Percentiles rank a stretch among this genome's conserved stretches.
Evolutionary conservation across 2,888 invertebrate genomes (phyloP).

Genomic region (Cephus spinipes): DNA sequence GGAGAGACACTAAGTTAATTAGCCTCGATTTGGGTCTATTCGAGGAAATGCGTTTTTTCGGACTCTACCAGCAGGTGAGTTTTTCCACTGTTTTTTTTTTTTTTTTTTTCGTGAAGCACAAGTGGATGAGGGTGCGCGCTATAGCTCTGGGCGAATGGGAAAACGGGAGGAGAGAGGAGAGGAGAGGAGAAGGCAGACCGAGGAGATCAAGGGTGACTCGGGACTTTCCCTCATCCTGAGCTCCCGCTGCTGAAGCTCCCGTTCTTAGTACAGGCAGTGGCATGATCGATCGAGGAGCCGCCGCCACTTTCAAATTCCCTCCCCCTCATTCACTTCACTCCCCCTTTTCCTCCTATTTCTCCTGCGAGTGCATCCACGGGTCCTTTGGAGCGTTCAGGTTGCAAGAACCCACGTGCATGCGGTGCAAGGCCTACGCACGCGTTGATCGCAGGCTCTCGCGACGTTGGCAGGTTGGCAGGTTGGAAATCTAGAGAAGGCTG

Average conservation of each 20-base stretch:
- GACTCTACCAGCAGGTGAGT: not conserved
- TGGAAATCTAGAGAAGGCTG: too few species aligned
- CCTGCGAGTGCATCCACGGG: too few species aligned
- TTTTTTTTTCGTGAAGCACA: not conserved
- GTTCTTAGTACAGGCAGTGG: constrained; percentile 2
- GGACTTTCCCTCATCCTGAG: too few species aligned
- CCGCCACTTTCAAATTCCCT: not conserved
- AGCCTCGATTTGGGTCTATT: constrained; percentile 18
- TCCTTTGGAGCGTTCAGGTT: not conserved
- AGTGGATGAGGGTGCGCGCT: constrained; percentile 1
- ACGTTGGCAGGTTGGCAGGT: too few species aligned
- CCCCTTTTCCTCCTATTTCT: not conserved
- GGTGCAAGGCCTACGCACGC: too few species aligned
- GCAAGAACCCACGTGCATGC: not conserved
- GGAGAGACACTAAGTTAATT: constrained; percentile 13
- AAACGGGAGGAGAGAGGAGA: not conserved
- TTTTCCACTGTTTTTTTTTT: not conserved
- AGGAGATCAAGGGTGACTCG: constrained; percentile 24
- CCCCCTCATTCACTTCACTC: not conserved
- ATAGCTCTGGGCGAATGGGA: not conserved
- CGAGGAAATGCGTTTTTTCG: constrained; percentile 2
- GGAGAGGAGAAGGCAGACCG: constrained; percentile 15
- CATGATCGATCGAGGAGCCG: constrained; percentile 14
- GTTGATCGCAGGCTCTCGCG: too few species aligned
- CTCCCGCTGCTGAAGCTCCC: too few species aligned